Percentiles rank a stretch among this genome's conserved stretches.
These are phyloP conservation scores for Torymus auratus DNA, from an alignment of 2,888 invertebrate genomes.

Conservation along the genomic window DNA sequence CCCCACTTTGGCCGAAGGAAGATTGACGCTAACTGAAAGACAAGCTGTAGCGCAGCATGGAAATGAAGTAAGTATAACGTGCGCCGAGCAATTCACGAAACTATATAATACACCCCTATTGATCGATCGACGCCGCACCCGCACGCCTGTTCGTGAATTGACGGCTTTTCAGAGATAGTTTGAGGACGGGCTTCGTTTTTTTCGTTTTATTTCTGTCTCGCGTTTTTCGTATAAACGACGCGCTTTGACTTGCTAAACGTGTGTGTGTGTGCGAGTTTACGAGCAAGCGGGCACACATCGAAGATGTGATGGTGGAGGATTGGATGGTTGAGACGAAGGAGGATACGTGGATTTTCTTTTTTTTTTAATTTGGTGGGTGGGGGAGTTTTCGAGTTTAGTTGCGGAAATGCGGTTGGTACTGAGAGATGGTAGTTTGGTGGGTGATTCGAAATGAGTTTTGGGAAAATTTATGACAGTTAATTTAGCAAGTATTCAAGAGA, in stretches of 20 bases:
- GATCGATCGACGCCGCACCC: background rate
- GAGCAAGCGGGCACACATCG: background rate
- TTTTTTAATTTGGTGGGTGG: too few relatives aligned
- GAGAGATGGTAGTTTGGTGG: too few relatives aligned
- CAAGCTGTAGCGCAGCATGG: background rate
- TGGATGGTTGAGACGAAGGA: too few relatives aligned
- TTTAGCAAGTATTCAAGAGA: too few relatives aligned
- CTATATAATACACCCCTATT: background rate
- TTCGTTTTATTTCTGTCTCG: background rate
- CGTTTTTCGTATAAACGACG: background rate
- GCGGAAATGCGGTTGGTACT: too few relatives aligned
- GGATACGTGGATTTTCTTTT: too few relatives aligned
- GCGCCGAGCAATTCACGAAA: background rate
- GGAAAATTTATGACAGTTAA: too few relatives aligned
- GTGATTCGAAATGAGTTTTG: too few relatives aligned
- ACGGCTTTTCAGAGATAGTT: too few relatives aligned
- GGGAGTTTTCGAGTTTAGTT: too few relatives aligned
- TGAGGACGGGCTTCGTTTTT: too few relatives aligned
- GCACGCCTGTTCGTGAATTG: background rate
- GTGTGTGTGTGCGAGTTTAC: background rate
- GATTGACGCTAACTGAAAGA: conserved; percentile 31
- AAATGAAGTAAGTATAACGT: background rate
- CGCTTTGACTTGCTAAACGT: conserved; percentile 30
- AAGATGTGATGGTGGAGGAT: too few relatives aligned
- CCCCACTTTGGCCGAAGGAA: background rate